These are phyloP conservation scores for Clarias pachynema DNA, from an alignment of 2,797 vertebrate genomes.

Conservation along the genomic window DNA sequence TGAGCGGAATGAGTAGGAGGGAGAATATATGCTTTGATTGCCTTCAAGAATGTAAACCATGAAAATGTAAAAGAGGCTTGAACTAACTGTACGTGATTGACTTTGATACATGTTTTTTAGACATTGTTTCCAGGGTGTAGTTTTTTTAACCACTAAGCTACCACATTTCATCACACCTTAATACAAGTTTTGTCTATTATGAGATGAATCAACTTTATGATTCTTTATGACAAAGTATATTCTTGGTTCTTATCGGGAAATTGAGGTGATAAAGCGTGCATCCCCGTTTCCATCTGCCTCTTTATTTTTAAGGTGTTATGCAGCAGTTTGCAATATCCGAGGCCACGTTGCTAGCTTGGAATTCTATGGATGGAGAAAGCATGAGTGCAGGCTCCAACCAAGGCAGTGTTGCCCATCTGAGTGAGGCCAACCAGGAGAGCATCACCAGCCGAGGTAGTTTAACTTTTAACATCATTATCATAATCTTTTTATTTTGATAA, in stretches of 20 bases:
- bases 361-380: constrained; percentile 96
- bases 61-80: constrained; percentile 1
- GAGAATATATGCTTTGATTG: constrained; percentile 3
- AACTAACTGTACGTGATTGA: not conserved
- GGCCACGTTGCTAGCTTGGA: constrained; percentile 95
- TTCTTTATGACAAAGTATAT: not conserved
- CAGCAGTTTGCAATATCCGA: constrained; percentile 98
- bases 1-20: not conserved
- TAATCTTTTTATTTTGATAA: not conserved
- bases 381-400: constrained; percentile 91
- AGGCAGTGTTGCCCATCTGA: constrained; percentile 86
- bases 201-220: not conserved
- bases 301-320: constrained; percentile 82
- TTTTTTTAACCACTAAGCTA: not conserved
- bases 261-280: not conserved
- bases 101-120: not conserved
- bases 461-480: constrained; percentile 5
- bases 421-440: constrained; percentile 94
- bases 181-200: not conserved
- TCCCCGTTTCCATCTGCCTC: not conserved
- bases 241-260: constrained; percentile 14
- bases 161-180: not conserved
- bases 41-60: not conserved
- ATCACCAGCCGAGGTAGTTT: constrained; percentile 80
- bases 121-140: too few species aligned